Percentiles rank a stretch among this genome's conserved stretches.
These are phyloP conservation scores for Ecdyonurus torrentis DNA, from an alignment of 2,888 invertebrate genomes.

Conservation along the genomic window DNA sequence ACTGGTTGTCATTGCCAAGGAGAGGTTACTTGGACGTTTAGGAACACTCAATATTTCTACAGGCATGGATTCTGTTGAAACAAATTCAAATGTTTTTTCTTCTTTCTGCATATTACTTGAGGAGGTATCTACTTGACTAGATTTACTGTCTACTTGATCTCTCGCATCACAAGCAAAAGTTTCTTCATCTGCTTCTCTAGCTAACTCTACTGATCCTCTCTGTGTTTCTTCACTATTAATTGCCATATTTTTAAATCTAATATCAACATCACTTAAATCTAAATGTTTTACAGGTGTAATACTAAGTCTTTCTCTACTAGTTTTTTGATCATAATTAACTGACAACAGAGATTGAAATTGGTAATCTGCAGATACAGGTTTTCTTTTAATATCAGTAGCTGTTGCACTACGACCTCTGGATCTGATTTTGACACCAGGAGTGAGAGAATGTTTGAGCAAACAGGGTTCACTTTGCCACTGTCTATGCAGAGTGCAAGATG, in stretches of 20 bases:
- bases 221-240: no score
- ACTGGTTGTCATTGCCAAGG: background rate
- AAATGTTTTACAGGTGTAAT: no score
- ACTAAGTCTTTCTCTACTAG: background rate
- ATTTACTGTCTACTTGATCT: background rate
- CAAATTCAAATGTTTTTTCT: background rate
- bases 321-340: background rate
- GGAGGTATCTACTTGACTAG: background rate
- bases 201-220: background rate
- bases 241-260: no score
- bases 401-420: background rate
- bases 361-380: no score
- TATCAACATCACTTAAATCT: no score
- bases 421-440: background rate
- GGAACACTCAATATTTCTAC: background rate
- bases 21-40: background rate
- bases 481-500: background rate
- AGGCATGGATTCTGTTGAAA: background rate
- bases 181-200: background rate
- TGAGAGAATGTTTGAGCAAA: background rate
- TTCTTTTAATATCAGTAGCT: background rate
- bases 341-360: background rate
- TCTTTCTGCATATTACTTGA: no score
- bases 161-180: background rate
- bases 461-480: slow-evolving; percentile 3